A percentile compares a stretch with the other conserved stretches of the same genome.
These are phyloP conservation scores for Mastomys coucha DNA, from an alignment of 2,113 vertebrate species.

Conservation along the genomic window DNA sequence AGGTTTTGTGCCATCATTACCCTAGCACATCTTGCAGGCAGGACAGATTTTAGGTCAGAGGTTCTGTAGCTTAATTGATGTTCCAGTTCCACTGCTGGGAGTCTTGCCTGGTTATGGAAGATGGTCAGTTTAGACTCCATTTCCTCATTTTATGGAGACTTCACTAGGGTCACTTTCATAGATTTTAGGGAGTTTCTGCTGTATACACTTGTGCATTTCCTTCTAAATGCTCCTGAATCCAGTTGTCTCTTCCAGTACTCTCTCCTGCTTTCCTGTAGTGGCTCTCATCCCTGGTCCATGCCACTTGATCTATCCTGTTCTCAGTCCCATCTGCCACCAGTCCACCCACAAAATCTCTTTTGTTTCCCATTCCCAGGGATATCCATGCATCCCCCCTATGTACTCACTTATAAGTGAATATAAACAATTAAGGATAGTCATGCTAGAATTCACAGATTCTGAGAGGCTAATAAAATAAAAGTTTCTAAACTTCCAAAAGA, in stretches of 20 bases:
- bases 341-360: neutral
- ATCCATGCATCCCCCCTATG: neutral
- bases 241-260: neutral
- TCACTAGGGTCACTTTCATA: neutral
- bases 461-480: neutral
- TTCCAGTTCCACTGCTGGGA: neutral
- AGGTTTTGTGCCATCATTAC: neutral
- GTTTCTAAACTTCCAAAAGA: constrained; percentile 23
- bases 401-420: neutral
- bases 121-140: neutral
- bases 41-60: neutral
- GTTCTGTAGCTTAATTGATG: neutral
- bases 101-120: neutral
- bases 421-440: neutral
- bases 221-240: neutral
- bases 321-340: neutral
- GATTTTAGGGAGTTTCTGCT: neutral
- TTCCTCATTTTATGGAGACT: neutral
- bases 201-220: neutral
- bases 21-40: neutral
- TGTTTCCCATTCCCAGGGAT: neutral
- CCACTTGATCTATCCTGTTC: neutral
- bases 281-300: fast-evolving
- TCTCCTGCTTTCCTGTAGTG: neutral
- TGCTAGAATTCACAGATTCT: neutral